Base-by-base conservation (phyloP, 2,113 vertebrate species). In the Penelope pileata region DNA sequence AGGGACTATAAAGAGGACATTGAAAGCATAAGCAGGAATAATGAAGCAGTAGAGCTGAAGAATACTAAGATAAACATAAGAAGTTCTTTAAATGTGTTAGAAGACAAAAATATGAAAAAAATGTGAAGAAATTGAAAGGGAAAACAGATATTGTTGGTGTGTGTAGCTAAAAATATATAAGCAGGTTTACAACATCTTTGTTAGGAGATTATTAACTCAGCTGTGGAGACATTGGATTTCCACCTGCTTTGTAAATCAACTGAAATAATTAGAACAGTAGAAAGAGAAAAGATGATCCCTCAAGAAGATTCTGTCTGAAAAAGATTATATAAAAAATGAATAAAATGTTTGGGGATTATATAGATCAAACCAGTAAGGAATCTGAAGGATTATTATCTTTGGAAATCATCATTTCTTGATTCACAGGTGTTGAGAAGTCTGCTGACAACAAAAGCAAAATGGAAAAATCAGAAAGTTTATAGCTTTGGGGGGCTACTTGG, bases 11-110 rank as follows among this genome's bases (percentile, higher is more conserved):
- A 96, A 83, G 82, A 87, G 16, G 47, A 30, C 83, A 87, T 9
- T 92, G 86, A 93, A 89, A 83, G 21, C 54, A 56, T 77, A 73
- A 93, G 87, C 62, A 67, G 74, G 86, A 87, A 95, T 93, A 91
- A 87, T 88, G 94, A 96, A 87, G 32, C 53, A 66, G 21, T 60
- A 40, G 21, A 66, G 66, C 54, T 56, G 45, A 80, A 87, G 82
- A 95, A 82, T 90, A 87, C 86, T 80, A 72, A 84, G 47, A 82
- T 84, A 89, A 95, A 89, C 67, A 88, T 56, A 68, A 62, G 42
- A 82, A 16, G 8, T 70, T 79, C 21, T 82, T 94, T 58, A 79
- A 62, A 80, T 77, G 70, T 23, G 34, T 29, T 23, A 70, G 42
- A 83, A 68, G 15, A 64, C 14, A 86, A 74, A 83, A 78, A 81